phyloP scores from a whole-genome alignment of 2,888 invertebrate species.

The Eueremaeus valkanovi region DNA sequence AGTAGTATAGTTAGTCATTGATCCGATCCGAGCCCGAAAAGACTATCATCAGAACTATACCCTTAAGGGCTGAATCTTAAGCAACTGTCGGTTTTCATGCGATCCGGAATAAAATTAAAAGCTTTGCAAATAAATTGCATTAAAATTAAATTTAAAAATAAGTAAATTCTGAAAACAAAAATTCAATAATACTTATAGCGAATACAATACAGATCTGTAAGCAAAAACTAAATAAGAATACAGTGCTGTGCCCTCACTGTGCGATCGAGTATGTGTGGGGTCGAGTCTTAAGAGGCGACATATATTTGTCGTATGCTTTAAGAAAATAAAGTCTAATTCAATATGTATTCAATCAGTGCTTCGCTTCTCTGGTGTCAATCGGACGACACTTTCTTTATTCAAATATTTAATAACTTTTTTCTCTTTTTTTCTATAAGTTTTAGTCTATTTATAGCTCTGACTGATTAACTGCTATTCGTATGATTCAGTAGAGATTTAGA shows the following conservation, averaged over 20 bases:
- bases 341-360: slow-evolving; percentile 7
- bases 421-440: no score
- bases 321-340: background rate
- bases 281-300: background rate
- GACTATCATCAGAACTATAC: background rate
- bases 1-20: no score
- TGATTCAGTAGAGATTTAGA: no score
- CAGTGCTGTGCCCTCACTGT: no score
- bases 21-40: background rate
- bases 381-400: no score
- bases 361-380: no score
- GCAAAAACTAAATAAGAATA: background rate
- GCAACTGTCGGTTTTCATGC: background rate
- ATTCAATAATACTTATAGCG: background rate
- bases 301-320: slow-evolving; percentile 4
- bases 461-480: no score
- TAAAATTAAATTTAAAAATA: no score
- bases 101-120: background rate
- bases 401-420: no score
- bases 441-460: no score
- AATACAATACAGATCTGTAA: background rate
- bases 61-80: background rate
- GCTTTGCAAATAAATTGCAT: no score
- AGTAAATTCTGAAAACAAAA: no score
- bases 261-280: slow-evolving; percentile 6